Evolutionary conservation across 1,140 invertebrate species (phyloP).

Genomic region (Pseudomyrmex concolor): DNA sequence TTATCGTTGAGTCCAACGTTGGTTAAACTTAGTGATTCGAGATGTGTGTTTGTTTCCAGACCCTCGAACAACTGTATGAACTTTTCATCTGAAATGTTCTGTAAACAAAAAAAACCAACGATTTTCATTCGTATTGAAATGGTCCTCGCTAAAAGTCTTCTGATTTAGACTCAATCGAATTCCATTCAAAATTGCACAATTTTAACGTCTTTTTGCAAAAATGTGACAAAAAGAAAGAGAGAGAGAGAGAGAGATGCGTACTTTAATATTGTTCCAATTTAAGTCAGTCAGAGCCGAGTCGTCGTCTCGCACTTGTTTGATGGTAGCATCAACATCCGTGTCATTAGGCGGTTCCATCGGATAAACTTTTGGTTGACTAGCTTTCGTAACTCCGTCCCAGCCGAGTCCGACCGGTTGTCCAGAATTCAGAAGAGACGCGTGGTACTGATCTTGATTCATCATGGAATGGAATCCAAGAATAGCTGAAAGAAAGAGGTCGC

Average conservation of each 20-base stretch:
- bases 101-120: slow-evolving; percentile 77
- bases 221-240: not conserved
- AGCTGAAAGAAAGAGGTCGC: slow-evolving; percentile 87
- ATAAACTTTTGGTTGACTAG: slow-evolving; percentile 95
- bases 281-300: slow-evolving; percentile 94
- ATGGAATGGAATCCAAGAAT: slow-evolving; percentile 99
- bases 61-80: slow-evolving; percentile 95
- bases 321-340: slow-evolving; percentile 96
- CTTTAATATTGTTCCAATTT: slow-evolving; percentile 99
- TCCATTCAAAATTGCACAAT: too few relatives aligned
- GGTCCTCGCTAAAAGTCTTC: too few relatives aligned
- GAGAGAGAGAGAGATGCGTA: slow-evolving; percentile 77
- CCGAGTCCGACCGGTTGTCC: slow-evolving; percentile 94
- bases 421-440: slow-evolving; percentile 97
- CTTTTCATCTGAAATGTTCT: slow-evolving; percentile 99
- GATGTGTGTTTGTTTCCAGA: slow-evolving; percentile 94
- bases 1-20: slow-evolving; percentile 97
- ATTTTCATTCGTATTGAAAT: not conserved
- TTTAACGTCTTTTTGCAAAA: not conserved
- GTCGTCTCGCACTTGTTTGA: slow-evolving; percentile 94
- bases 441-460: slow-evolving; percentile 99
- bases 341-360: slow-evolving; percentile 97
- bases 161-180: too few relatives aligned
- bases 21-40: slow-evolving; percentile 96
- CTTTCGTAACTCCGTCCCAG: slow-evolving; percentile 97